Conservation (phyloP, 2,113 vertebrate species). For the Ginglymostoma cirratum region DNA sequence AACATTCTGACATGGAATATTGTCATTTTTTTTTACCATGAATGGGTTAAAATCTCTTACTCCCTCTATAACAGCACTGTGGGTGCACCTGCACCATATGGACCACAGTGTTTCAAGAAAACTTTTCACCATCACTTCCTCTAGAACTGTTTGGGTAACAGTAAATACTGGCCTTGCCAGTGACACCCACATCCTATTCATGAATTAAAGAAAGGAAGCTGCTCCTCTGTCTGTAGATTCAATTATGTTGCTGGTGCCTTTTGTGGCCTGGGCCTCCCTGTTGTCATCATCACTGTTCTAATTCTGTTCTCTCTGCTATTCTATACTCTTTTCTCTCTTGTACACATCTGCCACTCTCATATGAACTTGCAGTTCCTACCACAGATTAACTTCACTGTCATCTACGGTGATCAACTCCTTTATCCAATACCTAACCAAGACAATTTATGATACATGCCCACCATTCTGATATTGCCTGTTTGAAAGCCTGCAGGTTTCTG, state of each 20-base stretch:
- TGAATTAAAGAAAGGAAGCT: neutral
- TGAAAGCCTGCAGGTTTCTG: neutral
- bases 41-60: neutral
- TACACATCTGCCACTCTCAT: neutral
- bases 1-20: no score
- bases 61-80: neutral
- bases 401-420: neutral
- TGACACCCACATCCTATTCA: no score
- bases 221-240: neutral
- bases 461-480: neutral
- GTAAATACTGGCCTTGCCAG: neutral
- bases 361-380: neutral
- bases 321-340: neutral
- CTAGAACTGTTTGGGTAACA: neutral
- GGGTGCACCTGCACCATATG: neutral
- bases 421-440: neutral
- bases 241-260: neutral
- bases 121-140: neutral
- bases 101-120: neutral
- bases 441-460: neutral
- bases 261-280: neutral
- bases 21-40: neutral
- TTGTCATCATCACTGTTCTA: neutral
- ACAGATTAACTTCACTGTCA: neutral
- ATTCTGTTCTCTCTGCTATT: neutral